Evolutionary conservation across 2,113 vertebrate species (phyloP), one percentile per base, ranked within the genome.

Genomic region (Ochotona curzoniae): DNA sequence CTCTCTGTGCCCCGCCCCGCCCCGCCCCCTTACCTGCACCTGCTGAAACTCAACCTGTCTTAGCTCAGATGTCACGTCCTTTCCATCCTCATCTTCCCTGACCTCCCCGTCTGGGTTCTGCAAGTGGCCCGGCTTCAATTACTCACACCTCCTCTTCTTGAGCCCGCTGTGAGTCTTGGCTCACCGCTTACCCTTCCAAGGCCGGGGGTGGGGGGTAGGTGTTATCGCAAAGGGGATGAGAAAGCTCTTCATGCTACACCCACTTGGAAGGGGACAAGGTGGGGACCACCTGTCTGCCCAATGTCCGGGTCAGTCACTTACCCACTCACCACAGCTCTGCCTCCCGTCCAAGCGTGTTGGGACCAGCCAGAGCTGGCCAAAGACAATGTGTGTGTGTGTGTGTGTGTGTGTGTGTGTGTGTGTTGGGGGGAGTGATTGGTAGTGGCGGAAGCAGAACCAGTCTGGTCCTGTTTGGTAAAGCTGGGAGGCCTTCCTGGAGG

Each of bases 1-100:
- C 67, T 93, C 89, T 89, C 70, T 66, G 35, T 5, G 51, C 71
- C 51, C 5, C 1, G 73, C 81, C 51, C 5, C 1, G 73, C 81
- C 57, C 82, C 64, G 11, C 85, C 78, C 74, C 60, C 28, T 91
- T 63, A 23, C 23, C 69, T 2, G 12, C 57, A 35, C 70, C 61
- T 95, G 93, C 54, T 96, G 95, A 93, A 97, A 97, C 88, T 81
- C 86, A 94, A 96, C 79, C 96, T 83, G 70, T 85, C 61, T 15
- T 7, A 11, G 93, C 91, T 97, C 95, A 12, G 11, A 94, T 96
- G 91, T 93, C 96, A 93, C 95, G 86, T 86, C 71, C 90, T 87
- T 81, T 91, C 93, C 54, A n/a, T 85, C 54, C 54, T 57, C 2
- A 7, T 66, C 61, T 86, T 71, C 21, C 23, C 71, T 26, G 76